A percentile compares a stretch with the other conserved stretches of the same genome.
Evolutionary conservation across 2,113 vertebrate species (phyloP).

Genomic region (Felis chaus): DNA sequence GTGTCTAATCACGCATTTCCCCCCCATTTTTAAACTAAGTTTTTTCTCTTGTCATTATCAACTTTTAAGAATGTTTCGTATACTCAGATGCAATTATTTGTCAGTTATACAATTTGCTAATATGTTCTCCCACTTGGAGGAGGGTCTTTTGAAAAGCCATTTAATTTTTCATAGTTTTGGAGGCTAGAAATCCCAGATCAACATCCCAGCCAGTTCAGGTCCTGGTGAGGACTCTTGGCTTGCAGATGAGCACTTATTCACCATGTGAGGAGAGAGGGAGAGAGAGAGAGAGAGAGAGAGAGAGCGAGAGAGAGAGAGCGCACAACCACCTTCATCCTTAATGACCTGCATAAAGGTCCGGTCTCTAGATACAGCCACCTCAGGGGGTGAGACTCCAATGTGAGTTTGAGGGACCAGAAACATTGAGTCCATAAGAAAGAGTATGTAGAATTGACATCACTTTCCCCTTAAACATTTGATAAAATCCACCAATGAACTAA

Average conservation of each 20-base stretch:
- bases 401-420: not conserved
- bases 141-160: not conserved
- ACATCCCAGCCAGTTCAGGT: not conserved
- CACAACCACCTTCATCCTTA: not conserved
- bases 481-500: not conserved
- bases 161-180: not conserved
- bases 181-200: not conserved
- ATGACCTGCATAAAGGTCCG: not conserved
- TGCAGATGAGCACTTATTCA: no score
- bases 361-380: not conserved
- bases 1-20: not conserved
- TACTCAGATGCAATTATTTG: not conserved
- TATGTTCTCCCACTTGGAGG: not conserved
- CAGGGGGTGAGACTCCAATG: not conserved
- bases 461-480: not conserved
- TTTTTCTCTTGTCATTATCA: not conserved
- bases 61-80: not conserved
- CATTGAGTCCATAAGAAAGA: not conserved
- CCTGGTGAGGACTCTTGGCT: not conserved
- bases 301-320: not conserved
- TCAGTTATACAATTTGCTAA: not conserved
- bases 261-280: accelerated
- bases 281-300: not conserved
- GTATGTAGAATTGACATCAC: not conserved
- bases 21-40: not conserved